Conservation (phyloP, 2,797 vertebrate genomes). For the Antennarius maculatus region DNA sequence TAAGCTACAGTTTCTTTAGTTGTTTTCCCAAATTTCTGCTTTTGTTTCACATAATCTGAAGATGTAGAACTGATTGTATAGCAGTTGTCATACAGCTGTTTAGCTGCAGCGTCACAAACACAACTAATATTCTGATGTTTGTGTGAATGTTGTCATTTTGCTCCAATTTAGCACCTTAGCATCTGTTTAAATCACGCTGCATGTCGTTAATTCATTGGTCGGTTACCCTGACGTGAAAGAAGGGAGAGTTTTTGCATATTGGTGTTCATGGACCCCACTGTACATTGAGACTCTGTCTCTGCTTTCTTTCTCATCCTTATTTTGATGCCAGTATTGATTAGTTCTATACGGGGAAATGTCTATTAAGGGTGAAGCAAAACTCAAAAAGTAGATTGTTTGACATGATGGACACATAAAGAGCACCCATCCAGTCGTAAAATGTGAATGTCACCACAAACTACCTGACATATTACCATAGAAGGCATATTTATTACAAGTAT, state of each 20-base stretch:
- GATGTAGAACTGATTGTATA: constrained; percentile 68
- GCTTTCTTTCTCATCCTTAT: constrained; percentile 16
- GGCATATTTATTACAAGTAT: constrained; percentile 58
- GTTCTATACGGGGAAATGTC: constrained; percentile 17
- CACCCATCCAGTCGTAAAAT: too few relatives aligned
- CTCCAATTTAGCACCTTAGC: constrained; percentile 57
- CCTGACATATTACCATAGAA: constrained; percentile 30
- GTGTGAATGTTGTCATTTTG: constrained; percentile 56
- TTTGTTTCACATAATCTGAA: constrained; percentile 37
- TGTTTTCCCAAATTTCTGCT: constrained; percentile 36
- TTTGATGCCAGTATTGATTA: constrained; percentile 13
- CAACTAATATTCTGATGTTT: constrained; percentile 42
- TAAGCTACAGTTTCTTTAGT: constrained; percentile 38
- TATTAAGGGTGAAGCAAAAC: constrained; percentile 27
- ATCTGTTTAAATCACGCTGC: constrained; percentile 42
- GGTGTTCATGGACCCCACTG: constrained; percentile 42
- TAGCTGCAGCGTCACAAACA: constrained; percentile 46
- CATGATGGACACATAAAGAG: constrained; percentile 19
- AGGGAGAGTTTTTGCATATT: constrained; percentile 23
- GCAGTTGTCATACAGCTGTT: constrained; percentile 37
- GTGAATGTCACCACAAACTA: constrained; percentile 42
- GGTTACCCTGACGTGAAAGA: constrained; percentile 43
- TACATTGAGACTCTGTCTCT: constrained; percentile 34
- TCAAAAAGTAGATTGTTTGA: constrained; percentile 25
- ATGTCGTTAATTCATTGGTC: constrained; percentile 35